Evolutionary conservation across 2,797 vertebrate species (phyloP), one percentile per base, ranked within the genome.

Genomic region (Helarctos malayanus): DNA sequence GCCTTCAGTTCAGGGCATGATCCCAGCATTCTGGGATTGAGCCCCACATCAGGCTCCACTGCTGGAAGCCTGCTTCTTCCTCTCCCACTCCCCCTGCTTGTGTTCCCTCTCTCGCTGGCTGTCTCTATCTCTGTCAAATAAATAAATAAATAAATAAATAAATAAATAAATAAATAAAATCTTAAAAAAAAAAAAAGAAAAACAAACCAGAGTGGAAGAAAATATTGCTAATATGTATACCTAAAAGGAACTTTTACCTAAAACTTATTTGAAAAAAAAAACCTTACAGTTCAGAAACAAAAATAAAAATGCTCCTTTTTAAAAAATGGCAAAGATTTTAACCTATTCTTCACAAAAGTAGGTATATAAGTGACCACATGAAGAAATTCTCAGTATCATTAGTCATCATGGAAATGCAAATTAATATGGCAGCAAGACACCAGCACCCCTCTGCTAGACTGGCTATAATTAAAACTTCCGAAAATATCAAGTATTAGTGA

Each of bases 171-270:
- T 47, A 47, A 47, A 47, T 47, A 47, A 47, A 10, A 47, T 47
- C 5, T 47, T 47, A 11, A 47, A 38, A 38, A 38, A 38, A 38
- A 47, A 11, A 91, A 71, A 63, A 35, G 23, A 29, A 69, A 69
- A 92, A 19, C 2, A 89, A 95, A 15, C 5, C n/a, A 88, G 9
- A 61, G 16, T 84, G 6, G 23, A 97, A 91, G 8, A 81, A 93
- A 81, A n/a, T 32, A 91, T 35, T 80, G 80, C 7, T 5, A 83
- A 56, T n/a, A 25, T 4, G 41, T 13, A 11, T 18, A 76, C 9
- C 8, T 57, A 65, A 68, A 83, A 54, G 2, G 21, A 71, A 63
- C 1, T 23, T 47, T 56, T 38, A 80, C n/a, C 19, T 27, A n/a
- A 71, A 52, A 47, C 35, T 54, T 49, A 59, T 35, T 47, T 75